Evolutionary conservation across 2,113 vertebrate genomes (phyloP).

Genomic region (Plecotus auritus): DNA sequence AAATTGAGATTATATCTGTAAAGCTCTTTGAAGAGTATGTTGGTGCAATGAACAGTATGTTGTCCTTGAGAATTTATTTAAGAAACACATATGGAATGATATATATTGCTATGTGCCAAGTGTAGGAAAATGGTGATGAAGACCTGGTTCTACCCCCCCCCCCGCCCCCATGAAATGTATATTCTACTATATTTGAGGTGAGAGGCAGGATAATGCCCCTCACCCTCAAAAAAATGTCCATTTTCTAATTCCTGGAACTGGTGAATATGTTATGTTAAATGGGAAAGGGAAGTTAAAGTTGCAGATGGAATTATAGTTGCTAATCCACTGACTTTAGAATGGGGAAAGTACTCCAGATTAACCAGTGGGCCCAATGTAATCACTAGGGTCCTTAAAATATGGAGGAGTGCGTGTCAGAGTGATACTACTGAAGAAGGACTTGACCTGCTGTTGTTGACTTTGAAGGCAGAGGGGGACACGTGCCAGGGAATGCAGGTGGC

Average conservation of each 20-base stretch:
- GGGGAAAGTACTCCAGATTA: not conserved
- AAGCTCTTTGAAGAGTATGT: not conserved
- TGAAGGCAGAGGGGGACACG: not conserved
- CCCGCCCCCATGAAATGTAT: not conserved
- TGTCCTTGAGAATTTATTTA: not conserved
- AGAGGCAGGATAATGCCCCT: not conserved
- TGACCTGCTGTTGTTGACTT: not conserved
- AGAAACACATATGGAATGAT: not conserved
- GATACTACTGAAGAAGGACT: not conserved
- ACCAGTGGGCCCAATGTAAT: not conserved
- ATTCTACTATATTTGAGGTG: not conserved
- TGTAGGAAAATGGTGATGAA: not conserved
- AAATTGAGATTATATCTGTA: not conserved
- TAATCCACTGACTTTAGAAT: not conserved
- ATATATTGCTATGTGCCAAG: not conserved
- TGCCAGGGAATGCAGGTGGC: not conserved
- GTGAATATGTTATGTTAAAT: not conserved
- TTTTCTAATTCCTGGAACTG: not conserved
- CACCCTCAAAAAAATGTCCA: not conserved
- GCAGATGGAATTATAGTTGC: not conserved
- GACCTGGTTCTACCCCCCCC: not conserved
- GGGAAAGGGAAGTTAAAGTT: not conserved
- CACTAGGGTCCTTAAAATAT: not conserved
- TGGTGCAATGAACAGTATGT: not conserved
- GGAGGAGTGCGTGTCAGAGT: not conserved